Conservation (phyloP, 2,888 invertebrate species). For the Lepidochrysops patricia region DNA sequence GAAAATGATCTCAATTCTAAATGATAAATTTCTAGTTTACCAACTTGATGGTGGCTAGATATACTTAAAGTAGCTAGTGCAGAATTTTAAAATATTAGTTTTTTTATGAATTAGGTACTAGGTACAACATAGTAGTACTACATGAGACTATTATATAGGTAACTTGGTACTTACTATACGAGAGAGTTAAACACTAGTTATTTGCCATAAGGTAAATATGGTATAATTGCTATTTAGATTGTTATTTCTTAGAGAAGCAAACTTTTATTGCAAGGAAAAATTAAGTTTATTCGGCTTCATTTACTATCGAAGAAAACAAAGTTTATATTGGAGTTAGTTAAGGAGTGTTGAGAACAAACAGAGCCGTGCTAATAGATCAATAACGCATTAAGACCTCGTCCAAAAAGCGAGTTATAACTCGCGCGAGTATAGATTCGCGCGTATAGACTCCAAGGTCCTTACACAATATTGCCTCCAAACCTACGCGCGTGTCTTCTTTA, state of each 20-base stretch:
- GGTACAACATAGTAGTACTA: no score
- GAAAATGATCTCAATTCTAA: background rate
- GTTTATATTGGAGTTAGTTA: slow-evolving; percentile 12
- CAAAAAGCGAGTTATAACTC: no score
- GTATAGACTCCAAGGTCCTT: background rate
- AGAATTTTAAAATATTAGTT: no score
- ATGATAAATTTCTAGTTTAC: background rate
- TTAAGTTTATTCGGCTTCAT: slow-evolving; percentile 7
- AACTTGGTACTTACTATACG: no score
- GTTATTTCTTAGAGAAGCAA: background rate
- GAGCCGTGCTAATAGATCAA: slow-evolving; percentile 2
- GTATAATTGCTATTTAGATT: background rate
- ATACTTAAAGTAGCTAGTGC: background rate
- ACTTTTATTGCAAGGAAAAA: slow-evolving; percentile 1
- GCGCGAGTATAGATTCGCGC: no score
- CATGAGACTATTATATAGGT: no score
- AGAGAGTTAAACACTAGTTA: background rate
- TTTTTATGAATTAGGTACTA: no score
- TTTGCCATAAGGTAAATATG: background rate
- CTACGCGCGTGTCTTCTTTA: no score
- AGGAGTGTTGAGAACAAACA: slow-evolving; percentile 10
- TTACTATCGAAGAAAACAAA: slow-evolving; percentile 5
- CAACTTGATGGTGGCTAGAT: background rate
- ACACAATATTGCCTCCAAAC: no score
- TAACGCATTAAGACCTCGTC: slow-evolving; percentile 2